phyloP scores from a whole-genome alignment of 2,113 vertebrate species.

The Diadophis punctatus region DNA sequence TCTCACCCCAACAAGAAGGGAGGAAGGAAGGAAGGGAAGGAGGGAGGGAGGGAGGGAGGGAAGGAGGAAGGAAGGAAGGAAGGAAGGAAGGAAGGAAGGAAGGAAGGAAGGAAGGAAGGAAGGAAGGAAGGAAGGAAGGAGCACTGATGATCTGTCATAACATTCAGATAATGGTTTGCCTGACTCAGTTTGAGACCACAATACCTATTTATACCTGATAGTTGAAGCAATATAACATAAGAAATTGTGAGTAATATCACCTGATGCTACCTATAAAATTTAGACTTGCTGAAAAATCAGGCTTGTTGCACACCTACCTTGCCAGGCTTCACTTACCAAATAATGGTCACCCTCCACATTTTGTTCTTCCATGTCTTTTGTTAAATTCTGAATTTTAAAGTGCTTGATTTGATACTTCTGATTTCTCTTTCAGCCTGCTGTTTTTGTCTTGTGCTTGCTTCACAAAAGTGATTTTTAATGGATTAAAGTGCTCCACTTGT shows the following conservation, averaged over 20 bases:
- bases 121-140: neutral
- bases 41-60: too few species aligned
- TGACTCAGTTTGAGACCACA: neutral
- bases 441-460: neutral
- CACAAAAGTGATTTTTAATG: neutral
- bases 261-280: neutral
- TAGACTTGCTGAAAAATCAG: neutral
- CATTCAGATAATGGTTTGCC: neutral
- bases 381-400: neutral
- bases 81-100: neutral
- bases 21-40: too few species aligned
- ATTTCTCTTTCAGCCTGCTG: neutral
- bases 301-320: neutral
- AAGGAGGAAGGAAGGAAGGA: too few species aligned
- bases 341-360: neutral
- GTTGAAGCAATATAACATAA: neutral
- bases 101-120: neutral
- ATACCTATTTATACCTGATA: neutral
- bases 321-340: neutral
- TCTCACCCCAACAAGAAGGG: too few species aligned
- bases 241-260: neutral
- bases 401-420: neutral
- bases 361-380: neutral
- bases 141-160: neutral
- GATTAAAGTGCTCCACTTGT: neutral